Percentiles rank a stretch among this genome's conserved stretches.
These are phyloP conservation scores for Acanthurus tractus DNA, from an alignment of 2,797 vertebrate species.

Conservation along the genomic window DNA sequence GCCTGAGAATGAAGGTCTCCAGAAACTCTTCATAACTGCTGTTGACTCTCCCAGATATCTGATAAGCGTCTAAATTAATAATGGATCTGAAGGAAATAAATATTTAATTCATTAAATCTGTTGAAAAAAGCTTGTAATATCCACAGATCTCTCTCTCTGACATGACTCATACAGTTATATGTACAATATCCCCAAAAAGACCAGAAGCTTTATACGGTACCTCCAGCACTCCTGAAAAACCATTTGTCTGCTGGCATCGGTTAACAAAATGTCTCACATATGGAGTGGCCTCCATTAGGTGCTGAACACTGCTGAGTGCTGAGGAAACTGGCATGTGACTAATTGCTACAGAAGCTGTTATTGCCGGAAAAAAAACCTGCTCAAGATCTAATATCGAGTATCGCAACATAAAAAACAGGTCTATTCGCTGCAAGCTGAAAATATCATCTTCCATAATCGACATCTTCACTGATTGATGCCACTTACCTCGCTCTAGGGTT, in stretches of 20 bases:
- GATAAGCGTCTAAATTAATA: slow-evolving; percentile 69
- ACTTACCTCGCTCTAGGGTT: slow-evolving; percentile 5
- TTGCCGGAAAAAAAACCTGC: slow-evolving; percentile 13
- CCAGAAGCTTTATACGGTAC: slow-evolving; percentile 22
- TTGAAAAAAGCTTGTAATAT: slow-evolving; percentile 71
- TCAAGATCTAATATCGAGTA: slow-evolving; percentile 33
- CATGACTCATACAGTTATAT: slow-evolving; percentile 44
- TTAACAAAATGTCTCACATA: slow-evolving; percentile 50
- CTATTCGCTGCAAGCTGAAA: slow-evolving; percentile 22
- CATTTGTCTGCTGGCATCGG: slow-evolving; percentile 33
- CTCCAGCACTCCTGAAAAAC: slow-evolving; percentile 9
- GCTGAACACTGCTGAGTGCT: slow-evolving; percentile 28
- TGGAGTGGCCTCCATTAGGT: slow-evolving; percentile 26
- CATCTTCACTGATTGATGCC: slow-evolving; percentile 7
- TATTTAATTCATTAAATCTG: slow-evolving; percentile 71
- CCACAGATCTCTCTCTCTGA: slow-evolving; percentile 34
- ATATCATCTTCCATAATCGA: slow-evolving; percentile 15
- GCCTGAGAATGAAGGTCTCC: slow-evolving; percentile 35
- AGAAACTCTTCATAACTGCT: slow-evolving; percentile 28
- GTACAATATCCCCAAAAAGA: slow-evolving; percentile 36
- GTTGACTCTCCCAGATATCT: slow-evolving; percentile 55
- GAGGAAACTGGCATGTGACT: slow-evolving; percentile 41
- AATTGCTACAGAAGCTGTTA: slow-evolving; percentile 36
- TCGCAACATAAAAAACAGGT: slow-evolving; percentile 28
- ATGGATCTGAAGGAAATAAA: slow-evolving; percentile 65